phyloP scores from a whole-genome alignment of 2,797 vertebrate species.

The Rhadinocentrus ornatus region DNA sequence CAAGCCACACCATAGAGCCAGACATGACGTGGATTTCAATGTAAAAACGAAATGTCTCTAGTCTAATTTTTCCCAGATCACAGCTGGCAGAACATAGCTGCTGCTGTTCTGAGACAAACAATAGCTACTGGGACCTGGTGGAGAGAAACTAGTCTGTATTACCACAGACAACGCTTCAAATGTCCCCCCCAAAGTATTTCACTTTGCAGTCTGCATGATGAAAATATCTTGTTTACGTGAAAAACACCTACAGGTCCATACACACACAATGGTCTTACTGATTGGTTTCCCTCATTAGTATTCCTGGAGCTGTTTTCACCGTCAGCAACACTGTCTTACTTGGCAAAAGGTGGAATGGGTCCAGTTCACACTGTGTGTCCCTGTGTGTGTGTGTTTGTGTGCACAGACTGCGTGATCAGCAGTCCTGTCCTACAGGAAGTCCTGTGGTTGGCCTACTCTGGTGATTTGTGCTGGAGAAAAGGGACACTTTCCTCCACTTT shows the following conservation, averaged over 20 bases:
- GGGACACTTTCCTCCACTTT: slow-evolving; percentile 57
- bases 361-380: slow-evolving; percentile 62
- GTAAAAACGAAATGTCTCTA: too few species aligned
- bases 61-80: too few species aligned
- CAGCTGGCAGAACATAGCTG: too few species aligned
- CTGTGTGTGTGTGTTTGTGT: slow-evolving; percentile 43
- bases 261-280: slow-evolving; percentile 35
- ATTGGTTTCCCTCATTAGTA: slow-evolving; percentile 68
- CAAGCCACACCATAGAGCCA: too few species aligned
- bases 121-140: too few species aligned
- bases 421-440: slow-evolving; percentile 80
- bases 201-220: neutral
- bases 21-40: too few species aligned
- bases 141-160: too few species aligned
- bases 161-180: too few species aligned
- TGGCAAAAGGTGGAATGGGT: slow-evolving; percentile 68
- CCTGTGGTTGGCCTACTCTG: slow-evolving; percentile 69
- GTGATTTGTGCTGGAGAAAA: slow-evolving; percentile 70
- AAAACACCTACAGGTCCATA: neutral
- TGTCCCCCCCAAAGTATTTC: too few species aligned
- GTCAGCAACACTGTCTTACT: slow-evolving; percentile 66
- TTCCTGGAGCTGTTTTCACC: slow-evolving; percentile 67
- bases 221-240: neutral
- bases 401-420: slow-evolving; percentile 78
- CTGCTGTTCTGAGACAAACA: too few species aligned